Percentiles rank a stretch among this genome's conserved stretches.
Evolutionary conservation across 2,113 vertebrate species (phyloP).

Genomic region (Nibea albiflora): DNA sequence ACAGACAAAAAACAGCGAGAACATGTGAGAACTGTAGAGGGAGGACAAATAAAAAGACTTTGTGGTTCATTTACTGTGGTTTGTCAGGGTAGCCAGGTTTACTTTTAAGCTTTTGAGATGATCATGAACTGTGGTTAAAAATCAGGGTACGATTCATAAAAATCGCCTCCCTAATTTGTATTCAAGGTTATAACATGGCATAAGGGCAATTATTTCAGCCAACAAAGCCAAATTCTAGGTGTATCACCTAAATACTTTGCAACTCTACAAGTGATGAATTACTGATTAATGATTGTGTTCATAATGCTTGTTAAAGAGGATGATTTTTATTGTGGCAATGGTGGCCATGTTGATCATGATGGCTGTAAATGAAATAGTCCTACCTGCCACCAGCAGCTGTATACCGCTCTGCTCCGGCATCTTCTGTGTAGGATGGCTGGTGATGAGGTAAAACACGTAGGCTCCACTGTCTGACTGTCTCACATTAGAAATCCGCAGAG

Average conservation of each 20-base stretch:
- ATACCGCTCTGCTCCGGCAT: constrained; percentile 79
- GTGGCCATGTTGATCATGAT: neutral
- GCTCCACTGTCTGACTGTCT: constrained; percentile 76
- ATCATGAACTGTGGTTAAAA: neutral
- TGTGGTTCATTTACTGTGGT: neutral
- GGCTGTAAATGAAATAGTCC: neutral
- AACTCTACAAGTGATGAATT: neutral
- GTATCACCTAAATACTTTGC: neutral
- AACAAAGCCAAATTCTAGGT: neutral
- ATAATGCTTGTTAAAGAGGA: neutral
- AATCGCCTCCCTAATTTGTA: neutral
- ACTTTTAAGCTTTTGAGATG: neutral
- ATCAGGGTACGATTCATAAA: neutral
- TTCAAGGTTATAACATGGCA: neutral
- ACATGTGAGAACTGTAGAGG: neutral
- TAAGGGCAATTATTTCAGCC: neutral
- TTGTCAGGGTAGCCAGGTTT: neutral
- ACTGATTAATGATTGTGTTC: neutral
- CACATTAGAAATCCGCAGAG: constrained; percentile 77
- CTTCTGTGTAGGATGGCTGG: constrained; percentile 74
- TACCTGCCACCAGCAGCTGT: constrained; percentile 77
- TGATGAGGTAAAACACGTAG: constrained; percentile 83
- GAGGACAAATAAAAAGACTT: neutral
- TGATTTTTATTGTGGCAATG: no score
- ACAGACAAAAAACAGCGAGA: neutral